Base-by-base conservation (phyloP, 2,888 invertebrate species). In the Synergus japonicus region DNA sequence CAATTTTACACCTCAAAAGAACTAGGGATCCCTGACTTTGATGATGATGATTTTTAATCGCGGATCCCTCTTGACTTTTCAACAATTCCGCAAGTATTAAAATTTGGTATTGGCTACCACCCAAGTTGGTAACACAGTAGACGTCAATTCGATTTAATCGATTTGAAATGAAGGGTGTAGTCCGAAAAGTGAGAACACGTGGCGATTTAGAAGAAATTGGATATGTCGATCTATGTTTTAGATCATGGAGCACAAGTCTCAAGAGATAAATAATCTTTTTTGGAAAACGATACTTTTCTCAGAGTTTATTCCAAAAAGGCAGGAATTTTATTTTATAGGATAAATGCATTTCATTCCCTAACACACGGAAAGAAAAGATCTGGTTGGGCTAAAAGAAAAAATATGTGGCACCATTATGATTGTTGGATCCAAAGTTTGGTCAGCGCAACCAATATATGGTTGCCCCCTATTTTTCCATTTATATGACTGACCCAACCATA, bases 141-240 rank as follows among this genome's bases (percentile, higher is more conserved):
- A 73, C 54, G 54, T 73, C 73, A 73, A 73, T 49, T 54, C 37
- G 10, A 73, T 54, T 73, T 73, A 73, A 73, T 41, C 54, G 73
- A 73, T 73, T 73, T 54, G 54, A 73, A 54, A 49, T 54, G 73
- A 73, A 54, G 73, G 54, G 5, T 73, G n/a, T 54, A 54, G 41
- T 73, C 54, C 54, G 49, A 37, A 54, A 54, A 73, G 73, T 73
- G 73, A 73, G 54, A 73, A 73, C 73, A 73, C 73, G 73, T 73
- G 37, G 46, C 54, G 49, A 73, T 69, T 46, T 29, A 15, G 49
- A 54, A 73, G 73, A 73, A 73, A 73, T 73, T 73, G 10, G 54
- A 73, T 54, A 49, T 15, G 54, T 73, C 15, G 49, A 69, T 69
- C 69, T n/a, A 46, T 69, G 67, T 44, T 44, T 44, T 13, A 67